These are phyloP conservation scores for Acipenser oxyrinchus DNA, from an alignment of 2,797 vertebrate species.

Conservation along the genomic window DNA sequence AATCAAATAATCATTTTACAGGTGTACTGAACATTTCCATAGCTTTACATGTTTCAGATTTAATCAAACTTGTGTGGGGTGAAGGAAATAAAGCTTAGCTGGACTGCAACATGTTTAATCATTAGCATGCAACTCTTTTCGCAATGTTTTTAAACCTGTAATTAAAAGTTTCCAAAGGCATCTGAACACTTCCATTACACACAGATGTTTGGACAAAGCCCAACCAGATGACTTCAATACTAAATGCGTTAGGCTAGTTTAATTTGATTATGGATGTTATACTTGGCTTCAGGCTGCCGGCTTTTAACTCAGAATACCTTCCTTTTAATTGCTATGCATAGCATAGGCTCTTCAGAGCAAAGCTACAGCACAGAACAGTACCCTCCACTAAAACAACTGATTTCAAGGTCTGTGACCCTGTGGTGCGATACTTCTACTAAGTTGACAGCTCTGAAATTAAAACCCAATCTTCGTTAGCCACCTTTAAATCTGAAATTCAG, in stretches of 20 bases:
- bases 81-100: too few relatives aligned
- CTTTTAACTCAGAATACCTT: background rate
- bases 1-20: too few relatives aligned
- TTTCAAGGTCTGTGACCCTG: too few relatives aligned
- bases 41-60: too few relatives aligned
- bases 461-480: too few relatives aligned
- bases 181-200: background rate
- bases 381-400: background rate
- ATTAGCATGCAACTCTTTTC: too few relatives aligned
- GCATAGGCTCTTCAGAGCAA: background rate
- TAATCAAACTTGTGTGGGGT: too few relatives aligned
- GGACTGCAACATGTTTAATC: too few relatives aligned
- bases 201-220: background rate
- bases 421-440: too few relatives aligned
- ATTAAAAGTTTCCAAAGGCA: slow-evolving; percentile 4
- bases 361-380: background rate
- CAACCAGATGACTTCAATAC: background rate
- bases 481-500: too few relatives aligned
- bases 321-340: background rate
- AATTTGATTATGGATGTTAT: background rate
- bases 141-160: background rate
- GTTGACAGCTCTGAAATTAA: too few relatives aligned
- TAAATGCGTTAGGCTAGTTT: background rate
- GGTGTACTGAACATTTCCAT: too few relatives aligned
- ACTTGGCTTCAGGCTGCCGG: slow-evolving; percentile 7